These are phyloP conservation scores for Heterohyrax brucei DNA, from an alignment of 2,797 vertebrate species.

Conservation along the genomic window DNA sequence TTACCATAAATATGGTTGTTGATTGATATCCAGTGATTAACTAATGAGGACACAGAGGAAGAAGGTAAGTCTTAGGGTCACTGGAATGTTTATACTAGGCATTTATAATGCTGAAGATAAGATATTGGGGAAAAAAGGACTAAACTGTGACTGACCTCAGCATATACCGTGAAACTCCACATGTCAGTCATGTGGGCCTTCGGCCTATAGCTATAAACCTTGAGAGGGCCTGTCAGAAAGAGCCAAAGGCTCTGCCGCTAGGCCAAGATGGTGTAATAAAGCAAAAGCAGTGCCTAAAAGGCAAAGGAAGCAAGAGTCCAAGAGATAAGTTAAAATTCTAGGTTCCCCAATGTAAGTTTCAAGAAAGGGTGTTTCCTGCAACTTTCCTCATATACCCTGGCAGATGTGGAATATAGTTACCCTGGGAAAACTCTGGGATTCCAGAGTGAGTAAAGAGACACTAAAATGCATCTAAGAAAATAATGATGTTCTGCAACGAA, in stretches of 20 bases:
- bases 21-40: conserved; percentile 31
- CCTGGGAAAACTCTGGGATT: neutral
- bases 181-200: neutral
- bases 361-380: neutral
- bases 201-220: neutral
- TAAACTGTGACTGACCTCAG: neutral
- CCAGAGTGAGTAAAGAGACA: conserved; percentile 40
- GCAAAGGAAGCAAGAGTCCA: neutral
- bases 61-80: neutral
- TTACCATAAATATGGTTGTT: conserved; percentile 28
- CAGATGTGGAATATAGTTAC: neutral
- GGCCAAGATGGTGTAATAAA: neutral
- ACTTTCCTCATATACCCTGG: neutral
- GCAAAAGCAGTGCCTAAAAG: neutral
- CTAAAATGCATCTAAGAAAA: conserved; percentile 25
- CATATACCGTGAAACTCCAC: neutral
- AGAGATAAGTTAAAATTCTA: neutral
- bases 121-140: neutral
- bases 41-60: conserved; percentile 47
- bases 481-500: neutral
- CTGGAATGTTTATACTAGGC: neutral
- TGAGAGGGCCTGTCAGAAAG: neutral
- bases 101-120: neutral
- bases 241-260: neutral
- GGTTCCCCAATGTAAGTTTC: neutral